Percentiles rank a stretch among this genome's conserved stretches.
Conservation (phyloP, 1,140 invertebrate genomes). For the Ridgeia piscesae region DNA sequence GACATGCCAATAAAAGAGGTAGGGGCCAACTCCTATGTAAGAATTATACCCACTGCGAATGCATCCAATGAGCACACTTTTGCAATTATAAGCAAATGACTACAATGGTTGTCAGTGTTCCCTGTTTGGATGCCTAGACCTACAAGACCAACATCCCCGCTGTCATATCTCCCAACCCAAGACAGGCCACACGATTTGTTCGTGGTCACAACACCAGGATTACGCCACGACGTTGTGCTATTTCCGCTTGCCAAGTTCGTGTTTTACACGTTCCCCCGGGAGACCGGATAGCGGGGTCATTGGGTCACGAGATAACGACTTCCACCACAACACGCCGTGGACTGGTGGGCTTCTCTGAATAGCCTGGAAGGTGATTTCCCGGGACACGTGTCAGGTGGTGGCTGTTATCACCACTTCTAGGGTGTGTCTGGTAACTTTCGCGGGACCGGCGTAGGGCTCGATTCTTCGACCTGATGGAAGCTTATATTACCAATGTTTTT, state of each 20-base stretch:
- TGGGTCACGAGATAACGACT: not conserved
- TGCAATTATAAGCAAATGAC: too few relatives aligned
- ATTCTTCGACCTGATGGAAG: not conserved
- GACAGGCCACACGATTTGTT: not conserved
- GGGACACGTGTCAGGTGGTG: not conserved
- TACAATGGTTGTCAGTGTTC: too few relatives aligned
- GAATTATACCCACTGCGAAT: too few relatives aligned
- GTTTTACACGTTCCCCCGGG: not conserved
- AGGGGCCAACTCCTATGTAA: too few relatives aligned
- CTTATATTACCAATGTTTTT: not conserved
- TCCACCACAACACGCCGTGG: not conserved
- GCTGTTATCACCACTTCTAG: not conserved
- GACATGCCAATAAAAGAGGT: too few relatives aligned
- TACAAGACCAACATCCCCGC: not conserved
- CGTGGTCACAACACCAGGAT: not conserved
- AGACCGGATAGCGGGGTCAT: not conserved
- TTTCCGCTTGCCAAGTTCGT: not conserved
- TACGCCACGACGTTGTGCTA: not conserved
- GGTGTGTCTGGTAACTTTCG: not conserved
- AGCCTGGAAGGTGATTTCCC: not conserved
- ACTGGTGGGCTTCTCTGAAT: not conserved
- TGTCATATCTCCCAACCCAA: not conserved
- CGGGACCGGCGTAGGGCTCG: not conserved
- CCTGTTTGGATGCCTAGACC: too few relatives aligned
- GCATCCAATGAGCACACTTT: too few relatives aligned